Evolutionary conservation across 2,113 vertebrate species (phyloP), one percentile per base, ranked within the genome.

Genomic region (Odontophorus gujanensis): DNA sequence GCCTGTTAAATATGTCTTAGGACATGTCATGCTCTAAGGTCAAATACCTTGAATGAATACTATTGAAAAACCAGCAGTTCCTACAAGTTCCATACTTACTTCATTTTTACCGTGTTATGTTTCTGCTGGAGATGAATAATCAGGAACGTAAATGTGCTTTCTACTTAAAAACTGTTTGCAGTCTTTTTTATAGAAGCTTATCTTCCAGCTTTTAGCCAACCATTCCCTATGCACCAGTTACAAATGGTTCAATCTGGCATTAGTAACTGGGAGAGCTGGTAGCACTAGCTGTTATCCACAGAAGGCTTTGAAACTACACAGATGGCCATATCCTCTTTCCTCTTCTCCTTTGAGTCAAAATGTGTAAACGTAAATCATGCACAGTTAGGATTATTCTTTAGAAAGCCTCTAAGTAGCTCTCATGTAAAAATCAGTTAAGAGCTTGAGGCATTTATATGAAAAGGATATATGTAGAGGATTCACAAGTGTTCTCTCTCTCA

Each of bases 241-340:
- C 40, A 72, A 94, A 30, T 74, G 83, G 80, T 85, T 85, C 91
- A 89, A 75, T 87, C 87, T 94, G 91, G 66, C 71, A 72, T 94
- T 79, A 92, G 67, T 34, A 67, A 43, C 87, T 82, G 87, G 81
- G 71, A 62, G 86, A 76, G 89, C 79, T 95, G 89, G 81, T 85
- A 38, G 66, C 63, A 32, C 36, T 79, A n/a, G 38, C 91, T 89
- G 85, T 74, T 91, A 78, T 45, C 85, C 9, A 0, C 81, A 80
- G 42, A 47, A 63, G 85, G 69, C 79, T 93, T 79, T 89, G 87
- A 53, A 91, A 20, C 48, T 20, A 8, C 2, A 16, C 94, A 95
- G 91, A 85, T 94, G 94, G 87, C 65, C 81, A 81, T 67, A 96
- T 95, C 87, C 85, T 81, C 89, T 95, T 95, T 92, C 53, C 75